Evolutionary conservation across 2,113 vertebrate genomes (phyloP).

Genomic region (Gallinago media): DNA sequence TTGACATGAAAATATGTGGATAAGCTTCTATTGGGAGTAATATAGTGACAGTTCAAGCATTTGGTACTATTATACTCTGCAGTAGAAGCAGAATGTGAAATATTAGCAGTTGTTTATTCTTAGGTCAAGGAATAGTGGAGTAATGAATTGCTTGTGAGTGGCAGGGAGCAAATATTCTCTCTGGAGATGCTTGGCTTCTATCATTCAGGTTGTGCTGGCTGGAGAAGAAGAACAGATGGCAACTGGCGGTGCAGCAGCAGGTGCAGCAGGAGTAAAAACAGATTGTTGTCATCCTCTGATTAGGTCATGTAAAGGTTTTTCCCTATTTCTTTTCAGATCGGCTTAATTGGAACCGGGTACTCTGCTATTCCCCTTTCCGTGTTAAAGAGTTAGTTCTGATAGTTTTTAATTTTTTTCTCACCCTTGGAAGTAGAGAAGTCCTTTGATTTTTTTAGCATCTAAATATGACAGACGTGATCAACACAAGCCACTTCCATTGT

Average conservation of each 20-base stretch:
- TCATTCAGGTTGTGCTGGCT: constrained; percentile 40
- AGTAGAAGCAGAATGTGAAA: not conserved
- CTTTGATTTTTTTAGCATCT: not conserved
- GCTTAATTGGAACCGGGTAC: not conserved
- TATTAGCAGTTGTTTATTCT: not conserved
- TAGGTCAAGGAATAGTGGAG: not conserved
- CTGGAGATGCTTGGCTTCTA: constrained; percentile 16
- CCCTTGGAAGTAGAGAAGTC: not conserved
- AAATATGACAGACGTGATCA: not conserved
- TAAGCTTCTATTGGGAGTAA: not conserved
- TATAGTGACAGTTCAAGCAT: not conserved
- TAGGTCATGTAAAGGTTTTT: constrained; percentile 31
- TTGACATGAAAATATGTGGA: not conserved
- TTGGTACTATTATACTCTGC: not conserved
- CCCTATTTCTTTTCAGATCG: not conserved
- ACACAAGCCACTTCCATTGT: not conserved
- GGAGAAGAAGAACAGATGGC: constrained; percentile 54
- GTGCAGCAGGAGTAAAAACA: constrained; percentile 50
- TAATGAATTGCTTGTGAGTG: not conserved
- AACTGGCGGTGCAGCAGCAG: constrained; percentile 44
- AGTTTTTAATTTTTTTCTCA: not conserved
- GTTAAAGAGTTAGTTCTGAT: not conserved
- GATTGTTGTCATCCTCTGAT: constrained; percentile 33
- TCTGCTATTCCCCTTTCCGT: not conserved
- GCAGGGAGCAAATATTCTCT: not conserved